Percentiles rank a stretch among this genome's conserved stretches.
These are phyloP conservation scores for Cyprinodon variegatus DNA, from an alignment of 2,113 vertebrate genomes.

Conservation along the genomic window DNA sequence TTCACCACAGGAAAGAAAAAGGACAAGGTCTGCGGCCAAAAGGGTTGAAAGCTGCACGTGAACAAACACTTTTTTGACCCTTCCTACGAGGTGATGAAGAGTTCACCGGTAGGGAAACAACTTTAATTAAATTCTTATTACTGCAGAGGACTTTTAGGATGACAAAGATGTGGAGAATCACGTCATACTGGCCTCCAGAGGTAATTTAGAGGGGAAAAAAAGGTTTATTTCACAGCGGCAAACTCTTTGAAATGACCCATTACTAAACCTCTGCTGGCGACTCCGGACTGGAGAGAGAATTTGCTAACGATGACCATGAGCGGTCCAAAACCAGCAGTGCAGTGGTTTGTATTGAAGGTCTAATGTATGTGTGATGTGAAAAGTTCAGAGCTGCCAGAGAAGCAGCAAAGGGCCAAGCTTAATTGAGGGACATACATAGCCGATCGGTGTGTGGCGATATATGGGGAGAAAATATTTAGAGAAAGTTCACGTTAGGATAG, in stretches of 20 bases:
- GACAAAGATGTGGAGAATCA: constrained; percentile 55
- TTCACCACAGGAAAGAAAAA: constrained; percentile 39
- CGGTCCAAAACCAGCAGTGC: constrained; percentile 47
- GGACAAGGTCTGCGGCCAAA: constrained; percentile 34
- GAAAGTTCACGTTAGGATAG: constrained; percentile 42
- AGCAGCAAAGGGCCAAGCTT: constrained; percentile 49
- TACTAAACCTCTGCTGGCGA: constrained; percentile 25
- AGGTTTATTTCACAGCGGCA: constrained; percentile 11
- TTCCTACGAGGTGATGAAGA: constrained; percentile 24
- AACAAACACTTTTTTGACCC: constrained; percentile 1
- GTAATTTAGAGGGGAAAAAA: constrained; percentile 7
- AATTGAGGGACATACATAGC: constrained; percentile 47
- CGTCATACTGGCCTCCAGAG: constrained; percentile 57
- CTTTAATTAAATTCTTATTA: constrained; percentile 73
- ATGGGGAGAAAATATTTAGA: constrained; percentile 42
- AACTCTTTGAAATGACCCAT: constrained; percentile 39
- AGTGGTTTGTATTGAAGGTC: constrained; percentile 43
- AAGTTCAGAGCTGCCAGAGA: constrained; percentile 64
- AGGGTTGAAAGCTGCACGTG: constrained; percentile 10
- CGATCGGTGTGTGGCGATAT: constrained; percentile 38
- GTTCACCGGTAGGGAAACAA: constrained; percentile 57
- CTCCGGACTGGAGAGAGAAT: constrained; percentile 20
- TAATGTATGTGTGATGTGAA: constrained; percentile 37
- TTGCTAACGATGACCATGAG: constrained; percentile 34
- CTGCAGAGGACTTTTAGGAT: constrained; percentile 57